Percentiles rank a stretch among this genome's conserved stretches.
phyloP scores from a whole-genome alignment of 2,797 vertebrate genomes.

The Tiaroga cobitis region DNA sequence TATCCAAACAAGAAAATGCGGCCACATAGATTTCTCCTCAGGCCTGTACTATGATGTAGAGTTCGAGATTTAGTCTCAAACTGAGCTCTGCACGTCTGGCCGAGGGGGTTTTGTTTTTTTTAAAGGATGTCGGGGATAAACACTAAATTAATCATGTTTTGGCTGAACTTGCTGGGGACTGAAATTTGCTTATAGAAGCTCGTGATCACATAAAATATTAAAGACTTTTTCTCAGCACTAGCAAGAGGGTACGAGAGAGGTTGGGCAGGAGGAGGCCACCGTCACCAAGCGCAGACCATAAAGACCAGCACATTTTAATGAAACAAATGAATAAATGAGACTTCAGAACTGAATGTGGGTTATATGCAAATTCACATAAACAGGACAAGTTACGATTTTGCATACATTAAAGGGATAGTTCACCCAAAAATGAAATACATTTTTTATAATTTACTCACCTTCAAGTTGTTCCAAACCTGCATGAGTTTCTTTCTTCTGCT shows the following conservation, averaged over 20 bases:
- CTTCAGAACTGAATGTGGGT: slow-evolving; percentile 39
- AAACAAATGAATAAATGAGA: slow-evolving; percentile 32
- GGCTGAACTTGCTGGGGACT: slow-evolving; percentile 92
- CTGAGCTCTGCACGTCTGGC: slow-evolving; percentile 73
- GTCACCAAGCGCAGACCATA: slow-evolving; percentile 17
- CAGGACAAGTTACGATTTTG: neutral
- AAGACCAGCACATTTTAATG: slow-evolving; percentile 38
- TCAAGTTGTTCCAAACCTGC: too few species aligned
- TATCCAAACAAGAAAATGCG: slow-evolving; percentile 67
- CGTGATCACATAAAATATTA: slow-evolving; percentile 97
- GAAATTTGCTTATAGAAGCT: slow-evolving; percentile 95
- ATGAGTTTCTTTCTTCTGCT: too few species aligned
- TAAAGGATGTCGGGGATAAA: slow-evolving; percentile 82
- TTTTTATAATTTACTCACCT: too few species aligned
- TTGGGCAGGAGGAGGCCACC: slow-evolving; percentile 61
- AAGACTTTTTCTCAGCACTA: slow-evolving; percentile 81
- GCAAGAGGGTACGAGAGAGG: slow-evolving; percentile 77
- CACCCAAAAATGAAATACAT: too few species aligned
- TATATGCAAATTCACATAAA: neutral
- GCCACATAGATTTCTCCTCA: slow-evolving; percentile 61
- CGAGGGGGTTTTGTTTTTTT: slow-evolving; percentile 78
- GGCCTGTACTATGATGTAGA: slow-evolving; percentile 79
- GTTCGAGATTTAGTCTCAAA: slow-evolving; percentile 74
- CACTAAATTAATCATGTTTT: slow-evolving; percentile 98
- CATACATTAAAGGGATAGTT: neutral